Percentiles rank a stretch among this genome's conserved stretches.
Conservation (phyloP, 2,113 vertebrate genomes). For the Theropithecus gelada region DNA sequence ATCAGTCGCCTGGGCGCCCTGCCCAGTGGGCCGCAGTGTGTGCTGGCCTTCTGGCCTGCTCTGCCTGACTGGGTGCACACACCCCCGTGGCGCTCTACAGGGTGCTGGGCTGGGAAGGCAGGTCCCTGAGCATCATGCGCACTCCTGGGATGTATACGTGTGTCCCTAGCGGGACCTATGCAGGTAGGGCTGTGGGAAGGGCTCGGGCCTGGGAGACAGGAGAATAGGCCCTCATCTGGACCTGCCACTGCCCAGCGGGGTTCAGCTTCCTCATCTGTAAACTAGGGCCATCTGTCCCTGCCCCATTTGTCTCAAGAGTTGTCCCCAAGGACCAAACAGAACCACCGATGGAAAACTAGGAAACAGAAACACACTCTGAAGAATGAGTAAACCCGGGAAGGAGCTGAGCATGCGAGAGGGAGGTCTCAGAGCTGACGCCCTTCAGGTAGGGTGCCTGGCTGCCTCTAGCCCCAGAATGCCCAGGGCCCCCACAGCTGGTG, state of each 20-base stretch:
- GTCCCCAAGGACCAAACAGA: background rate
- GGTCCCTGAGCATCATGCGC: background rate
- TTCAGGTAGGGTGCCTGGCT: background rate
- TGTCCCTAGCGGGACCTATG: background rate
- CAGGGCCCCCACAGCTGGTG: background rate
- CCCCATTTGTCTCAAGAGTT: background rate
- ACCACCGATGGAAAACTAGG: background rate
- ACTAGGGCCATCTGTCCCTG: background rate
- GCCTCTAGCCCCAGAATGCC: background rate
- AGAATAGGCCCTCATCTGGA: background rate
- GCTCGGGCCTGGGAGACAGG: background rate
- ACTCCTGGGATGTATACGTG: background rate
- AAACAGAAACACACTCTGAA: background rate
- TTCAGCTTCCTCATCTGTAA: background rate
- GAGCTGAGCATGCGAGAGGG: fast-evolving
- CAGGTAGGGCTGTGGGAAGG: background rate
- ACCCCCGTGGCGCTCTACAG: background rate
- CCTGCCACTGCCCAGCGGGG: background rate
- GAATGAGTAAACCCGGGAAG: background rate
- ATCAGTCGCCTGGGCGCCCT: background rate
- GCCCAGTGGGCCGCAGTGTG: too few relatives aligned
- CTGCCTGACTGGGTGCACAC: background rate
- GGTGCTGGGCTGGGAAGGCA: background rate
- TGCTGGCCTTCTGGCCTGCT: background rate
- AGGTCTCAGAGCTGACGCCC: background rate